Evolutionary conservation across 2,888 invertebrate species (phyloP).

Genomic region (Thereva nobilitata): DNA sequence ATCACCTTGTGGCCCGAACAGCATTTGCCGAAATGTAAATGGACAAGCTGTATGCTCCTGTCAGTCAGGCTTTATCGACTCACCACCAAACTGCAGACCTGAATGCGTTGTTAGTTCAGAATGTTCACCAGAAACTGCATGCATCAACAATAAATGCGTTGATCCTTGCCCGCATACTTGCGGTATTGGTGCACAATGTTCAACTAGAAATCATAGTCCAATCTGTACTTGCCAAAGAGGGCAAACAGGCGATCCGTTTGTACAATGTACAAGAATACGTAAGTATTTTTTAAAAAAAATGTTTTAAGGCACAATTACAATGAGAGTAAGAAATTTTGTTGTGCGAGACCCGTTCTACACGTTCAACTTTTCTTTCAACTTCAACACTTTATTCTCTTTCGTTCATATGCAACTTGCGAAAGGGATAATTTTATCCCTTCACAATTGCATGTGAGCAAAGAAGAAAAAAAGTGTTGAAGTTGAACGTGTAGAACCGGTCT

Average conservation of each 20-base stretch:
- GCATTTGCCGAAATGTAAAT: conserved; percentile 79
- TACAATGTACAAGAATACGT: conserved; percentile 72
- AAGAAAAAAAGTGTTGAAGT: too few relatives aligned
- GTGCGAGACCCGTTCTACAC: too few relatives aligned
- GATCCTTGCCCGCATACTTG: conserved; percentile 89
- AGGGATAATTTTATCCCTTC: too few relatives aligned
- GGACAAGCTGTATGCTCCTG: conserved; percentile 85
- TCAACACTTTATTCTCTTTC: too few relatives aligned
- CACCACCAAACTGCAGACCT: conserved; percentile 80
- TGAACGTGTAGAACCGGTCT: too few relatives aligned
- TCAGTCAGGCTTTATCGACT: conserved; percentile 75
- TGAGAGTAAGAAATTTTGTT: too few relatives aligned
- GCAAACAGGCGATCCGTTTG: conserved; percentile 86
- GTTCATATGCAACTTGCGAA: too few relatives aligned
- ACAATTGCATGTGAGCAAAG: too few relatives aligned
- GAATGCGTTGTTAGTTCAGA: conserved; percentile 87
- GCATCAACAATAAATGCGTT: conserved; percentile 81
- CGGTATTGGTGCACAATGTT: conserved; percentile 82
- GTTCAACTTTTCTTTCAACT: too few relatives aligned
- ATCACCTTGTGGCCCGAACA: conserved; percentile 86
- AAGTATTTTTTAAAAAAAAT: conserved; percentile 58
- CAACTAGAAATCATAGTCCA: conserved; percentile 82
- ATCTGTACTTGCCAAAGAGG: conserved; percentile 84
- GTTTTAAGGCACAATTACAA: too few relatives aligned
- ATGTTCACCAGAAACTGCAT: conserved; percentile 80